phyloP scores from a whole-genome alignment of 2,113 vertebrate genomes.

The Eidolon helvum region DNA sequence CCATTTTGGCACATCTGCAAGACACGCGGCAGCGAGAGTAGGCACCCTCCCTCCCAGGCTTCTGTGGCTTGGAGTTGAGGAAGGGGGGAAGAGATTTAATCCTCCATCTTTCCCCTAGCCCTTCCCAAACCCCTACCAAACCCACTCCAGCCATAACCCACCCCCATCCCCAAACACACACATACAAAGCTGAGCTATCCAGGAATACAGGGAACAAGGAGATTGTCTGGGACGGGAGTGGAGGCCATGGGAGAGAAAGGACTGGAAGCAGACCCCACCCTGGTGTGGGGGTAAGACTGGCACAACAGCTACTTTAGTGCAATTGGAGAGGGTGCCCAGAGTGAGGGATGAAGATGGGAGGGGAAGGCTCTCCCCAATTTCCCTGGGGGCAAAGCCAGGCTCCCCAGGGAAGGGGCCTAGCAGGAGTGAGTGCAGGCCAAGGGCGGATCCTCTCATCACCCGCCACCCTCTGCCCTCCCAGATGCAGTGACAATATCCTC shows the following conservation, averaged over 20 bases:
- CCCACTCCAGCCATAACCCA: conserved; percentile 68
- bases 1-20: conserved; percentile 73
- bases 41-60: conserved; percentile 66
- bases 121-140: conserved; percentile 59
- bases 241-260: conserved; percentile 53
- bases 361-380: conserved; percentile 40
- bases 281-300: conserved; percentile 73
- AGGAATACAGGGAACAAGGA: conserved; percentile 68
- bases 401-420: conserved; percentile 55
- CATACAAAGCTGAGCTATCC: conserved; percentile 77
- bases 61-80: conserved; percentile 56
- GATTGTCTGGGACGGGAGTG: conserved; percentile 72
- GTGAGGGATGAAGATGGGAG: conserved; percentile 63
- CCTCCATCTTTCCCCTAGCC: conserved; percentile 55
- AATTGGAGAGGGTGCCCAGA: conserved; percentile 78
- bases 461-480: conserved; percentile 57
- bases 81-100: conserved; percentile 45
- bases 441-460: conserved; percentile 30
- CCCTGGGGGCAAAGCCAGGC: conserved; percentile 41
- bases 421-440: conserved; percentile 23
- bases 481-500: conserved; percentile 71
- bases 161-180: conserved; percentile 63
- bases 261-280: conserved; percentile 79
- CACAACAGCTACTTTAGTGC: conserved; percentile 81
- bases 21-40: conserved; percentile 59